Base-by-base conservation (phyloP, 2,113 vertebrate genomes). In the Meriones unguiculatus region DNA sequence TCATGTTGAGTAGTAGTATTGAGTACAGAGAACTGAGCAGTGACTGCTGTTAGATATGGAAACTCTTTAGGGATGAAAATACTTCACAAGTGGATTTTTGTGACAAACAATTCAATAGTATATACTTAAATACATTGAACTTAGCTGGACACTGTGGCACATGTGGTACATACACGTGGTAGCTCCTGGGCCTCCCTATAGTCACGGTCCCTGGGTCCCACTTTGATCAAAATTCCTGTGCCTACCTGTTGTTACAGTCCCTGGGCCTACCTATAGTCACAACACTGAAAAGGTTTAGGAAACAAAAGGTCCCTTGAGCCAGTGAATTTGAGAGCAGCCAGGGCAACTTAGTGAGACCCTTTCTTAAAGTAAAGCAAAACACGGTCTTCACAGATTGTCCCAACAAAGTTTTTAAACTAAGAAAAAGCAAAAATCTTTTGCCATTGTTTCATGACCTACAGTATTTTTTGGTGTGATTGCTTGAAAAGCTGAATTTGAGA, bases 401-500 rank as follows among this genome's bases (percentile, higher is more conserved):
- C 69, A 89, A 0, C 62, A 59, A 85, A 92, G 1, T 38, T 38
- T 20, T 89, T 77, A 57, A 81, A 30, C 28, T 87, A 35, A 89
- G 90, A 82, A 92, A 89, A 89, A 20, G 46, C 46, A 46, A 38
- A 52, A 84, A 67, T 90, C 0, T 89, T 41, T 77, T 67, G 50
- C 24, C 69, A 35, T 93, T 73, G 76, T 6, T 57, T 73, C 69
- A 52, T 90, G 54, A 30, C 72, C 20, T 41, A 38, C 38, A 73
- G 7, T 77, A 15, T 62, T 95, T 89, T 85, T 96, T 12, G 46
- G 8, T 87, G 17, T 85, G 10, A 75, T 15, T 85, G 46, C 30
- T 91, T 25, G 11, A 89, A 76, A 70, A 41, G 50, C 73, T 91
- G 77, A 72, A 80, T 91, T 72, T 82, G 87, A 89, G 90, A 96